Percentiles rank a stretch among this genome's conserved stretches.
Evolutionary conservation across 2,113 vertebrate genomes (phyloP).

Genomic region (Tylochromis polylepis): DNA sequence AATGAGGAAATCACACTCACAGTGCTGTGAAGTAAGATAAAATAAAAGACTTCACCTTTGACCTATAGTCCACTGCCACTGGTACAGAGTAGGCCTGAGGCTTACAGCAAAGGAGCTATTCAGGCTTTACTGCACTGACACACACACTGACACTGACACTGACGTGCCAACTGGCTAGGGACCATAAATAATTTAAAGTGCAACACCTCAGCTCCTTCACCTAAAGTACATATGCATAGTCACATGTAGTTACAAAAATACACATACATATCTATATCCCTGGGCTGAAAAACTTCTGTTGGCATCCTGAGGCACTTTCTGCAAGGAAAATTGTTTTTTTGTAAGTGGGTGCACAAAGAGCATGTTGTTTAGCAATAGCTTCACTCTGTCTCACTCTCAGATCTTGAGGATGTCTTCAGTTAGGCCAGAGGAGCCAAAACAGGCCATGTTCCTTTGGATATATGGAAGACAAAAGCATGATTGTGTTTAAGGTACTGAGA

Average conservation of each 20-base stretch:
- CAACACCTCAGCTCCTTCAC: neutral
- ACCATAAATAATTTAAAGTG: neutral
- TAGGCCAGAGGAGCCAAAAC: neutral
- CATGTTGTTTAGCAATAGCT: neutral
- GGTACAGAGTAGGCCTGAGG: neutral
- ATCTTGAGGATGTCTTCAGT: slow-evolving; percentile 33
- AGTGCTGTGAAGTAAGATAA: neutral
- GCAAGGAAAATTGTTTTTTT: neutral
- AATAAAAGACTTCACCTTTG: neutral
- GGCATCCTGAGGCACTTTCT: slow-evolving; percentile 9
- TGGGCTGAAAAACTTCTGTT: neutral
- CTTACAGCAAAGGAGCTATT: neutral
- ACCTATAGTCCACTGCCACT: neutral
- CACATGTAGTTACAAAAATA: neutral
- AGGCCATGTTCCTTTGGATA: neutral
- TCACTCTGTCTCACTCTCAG: neutral
- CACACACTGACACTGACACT: neutral
- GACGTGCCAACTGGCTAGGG: neutral
- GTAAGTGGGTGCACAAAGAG: neutral
- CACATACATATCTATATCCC: neutral
- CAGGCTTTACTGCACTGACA: neutral
- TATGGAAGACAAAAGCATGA: neutral
- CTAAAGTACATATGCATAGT: neutral
- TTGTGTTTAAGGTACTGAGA: neutral
- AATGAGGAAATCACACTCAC: neutral